A percentile compares a stretch with the other conserved stretches of the same genome.
phyloP scores from a whole-genome alignment of 2,113 vertebrate genomes.

The Sisor rabdophorus region DNA sequence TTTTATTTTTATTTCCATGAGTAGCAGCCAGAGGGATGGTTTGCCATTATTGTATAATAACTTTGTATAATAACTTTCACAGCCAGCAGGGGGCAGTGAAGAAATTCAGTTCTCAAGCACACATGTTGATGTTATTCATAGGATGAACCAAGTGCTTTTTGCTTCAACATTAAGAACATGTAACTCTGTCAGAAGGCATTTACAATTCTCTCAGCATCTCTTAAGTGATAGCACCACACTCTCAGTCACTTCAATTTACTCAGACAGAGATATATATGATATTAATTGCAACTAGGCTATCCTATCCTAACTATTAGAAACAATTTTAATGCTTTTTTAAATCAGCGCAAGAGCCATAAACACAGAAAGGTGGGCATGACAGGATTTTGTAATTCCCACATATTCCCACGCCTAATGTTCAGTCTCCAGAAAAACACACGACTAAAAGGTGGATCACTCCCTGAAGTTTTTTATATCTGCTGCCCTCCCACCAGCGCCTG shows the following conservation, averaged over 20 bases:
- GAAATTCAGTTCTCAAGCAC: constrained; percentile 38
- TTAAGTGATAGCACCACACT: constrained; percentile 20
- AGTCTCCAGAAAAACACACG: constrained; percentile 4
- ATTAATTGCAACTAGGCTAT: not conserved
- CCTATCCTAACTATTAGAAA: not conserved
- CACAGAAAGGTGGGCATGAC: constrained; percentile 22
- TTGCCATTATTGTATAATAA: not conserved
- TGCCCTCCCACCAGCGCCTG: constrained; percentile 34
- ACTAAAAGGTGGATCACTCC: constrained; percentile 38
- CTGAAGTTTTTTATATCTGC: constrained; percentile 39
- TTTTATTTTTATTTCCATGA: not conserved
- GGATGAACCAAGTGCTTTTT: constrained; percentile 37
- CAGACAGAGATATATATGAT: not conserved
- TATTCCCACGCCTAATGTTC: constrained; percentile 36
- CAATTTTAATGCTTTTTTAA: not conserved
- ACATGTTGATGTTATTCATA: constrained; percentile 24
- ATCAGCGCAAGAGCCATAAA: constrained; percentile 6
- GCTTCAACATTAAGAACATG: constrained; percentile 47
- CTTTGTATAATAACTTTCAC: too few species aligned
- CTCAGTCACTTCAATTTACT: constrained; percentile 17
- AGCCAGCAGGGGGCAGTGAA: constrained; percentile 53
- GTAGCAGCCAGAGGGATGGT: not conserved
- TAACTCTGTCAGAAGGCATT: constrained; percentile 30
- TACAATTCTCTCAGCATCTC: constrained; percentile 28
- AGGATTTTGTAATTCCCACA: constrained; percentile 25